Evolutionary conservation across 2,888 invertebrate genomes (phyloP).

Genomic region (Ectemnius cavifrons): DNA sequence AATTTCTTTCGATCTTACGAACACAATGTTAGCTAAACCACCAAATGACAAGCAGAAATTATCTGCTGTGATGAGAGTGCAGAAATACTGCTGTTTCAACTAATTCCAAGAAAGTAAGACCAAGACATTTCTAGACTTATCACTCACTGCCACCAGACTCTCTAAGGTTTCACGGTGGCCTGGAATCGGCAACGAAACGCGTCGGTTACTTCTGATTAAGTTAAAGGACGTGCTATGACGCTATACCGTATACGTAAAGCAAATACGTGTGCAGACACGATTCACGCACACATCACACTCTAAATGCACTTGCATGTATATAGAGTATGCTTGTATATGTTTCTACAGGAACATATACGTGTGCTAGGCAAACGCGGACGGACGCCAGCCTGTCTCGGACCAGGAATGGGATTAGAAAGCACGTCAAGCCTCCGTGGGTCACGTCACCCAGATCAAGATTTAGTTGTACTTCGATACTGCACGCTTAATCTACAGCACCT

Average conservation of each 20-base stretch:
- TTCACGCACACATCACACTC: background rate
- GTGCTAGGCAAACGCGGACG: conserved; percentile 23
- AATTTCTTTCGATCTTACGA: too few species aligned
- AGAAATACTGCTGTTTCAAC: too few species aligned
- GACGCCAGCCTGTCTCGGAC: conserved; percentile 58
- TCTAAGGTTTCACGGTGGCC: too few species aligned
- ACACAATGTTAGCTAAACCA: too few species aligned
- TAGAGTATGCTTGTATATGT: too few species aligned
- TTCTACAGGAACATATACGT: background rate
- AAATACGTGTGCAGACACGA: conserved; percentile 1
- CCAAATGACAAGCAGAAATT: too few species aligned
- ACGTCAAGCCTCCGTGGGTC: conserved; percentile 63
- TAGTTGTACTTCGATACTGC: conserved; percentile 54
- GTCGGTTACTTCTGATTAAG: conserved; percentile 9
- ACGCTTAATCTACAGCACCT: conserved; percentile 44
- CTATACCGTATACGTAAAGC: conserved; percentile 18
- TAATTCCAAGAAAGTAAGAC: too few species aligned
- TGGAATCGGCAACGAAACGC: background rate
- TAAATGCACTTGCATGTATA: too few species aligned
- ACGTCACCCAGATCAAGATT: conserved; percentile 67
- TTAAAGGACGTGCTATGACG: conserved; percentile 23
- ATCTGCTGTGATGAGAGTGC: too few species aligned
- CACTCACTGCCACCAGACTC: too few species aligned
- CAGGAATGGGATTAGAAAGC: conserved; percentile 66
- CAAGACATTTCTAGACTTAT: too few species aligned